Evolutionary conservation across 2,797 vertebrate genomes (phyloP).

Genomic region (Neosilurus hyrtlii): DNA sequence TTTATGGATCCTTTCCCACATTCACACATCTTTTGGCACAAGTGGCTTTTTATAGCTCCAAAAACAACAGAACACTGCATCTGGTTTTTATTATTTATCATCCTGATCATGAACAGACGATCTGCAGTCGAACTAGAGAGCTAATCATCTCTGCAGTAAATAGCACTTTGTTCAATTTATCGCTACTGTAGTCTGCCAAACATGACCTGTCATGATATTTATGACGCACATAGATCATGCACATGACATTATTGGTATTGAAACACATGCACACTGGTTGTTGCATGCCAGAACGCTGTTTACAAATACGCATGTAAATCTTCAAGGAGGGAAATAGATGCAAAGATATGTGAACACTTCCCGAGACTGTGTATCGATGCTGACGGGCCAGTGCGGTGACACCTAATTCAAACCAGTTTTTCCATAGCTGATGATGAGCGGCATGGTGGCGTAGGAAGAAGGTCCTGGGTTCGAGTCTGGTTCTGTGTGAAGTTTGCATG

Average conservation of each 20-base stretch:
- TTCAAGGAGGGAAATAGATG: background rate
- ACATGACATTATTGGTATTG: background rate
- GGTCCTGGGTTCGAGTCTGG: no score
- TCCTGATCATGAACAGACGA: slow-evolving; percentile 18
- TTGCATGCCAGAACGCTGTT: background rate
- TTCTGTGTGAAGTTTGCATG: no score
- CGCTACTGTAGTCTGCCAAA: background rate
- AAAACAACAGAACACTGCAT: background rate
- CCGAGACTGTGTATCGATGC: background rate
- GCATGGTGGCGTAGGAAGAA: no score
- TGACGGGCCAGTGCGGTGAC: background rate
- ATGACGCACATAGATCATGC: background rate
- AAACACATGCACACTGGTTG: background rate
- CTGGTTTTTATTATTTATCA: slow-evolving; percentile 22
- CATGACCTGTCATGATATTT: background rate
- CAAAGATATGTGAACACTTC: background rate
- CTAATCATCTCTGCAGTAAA: slow-evolving; percentile 17
- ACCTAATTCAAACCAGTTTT: background rate
- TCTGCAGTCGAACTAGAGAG: slow-evolving; percentile 2
- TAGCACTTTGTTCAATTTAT: background rate
- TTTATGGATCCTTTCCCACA: background rate
- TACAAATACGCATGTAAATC: background rate
- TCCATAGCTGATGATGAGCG: background rate
- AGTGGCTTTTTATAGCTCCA: background rate
- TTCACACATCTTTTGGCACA: slow-evolving; percentile 9